Evolutionary conservation across 2,113 vertebrate genomes (phyloP), one percentile per base, ranked within the genome.

Genomic region (Psettodes erumei): DNA sequence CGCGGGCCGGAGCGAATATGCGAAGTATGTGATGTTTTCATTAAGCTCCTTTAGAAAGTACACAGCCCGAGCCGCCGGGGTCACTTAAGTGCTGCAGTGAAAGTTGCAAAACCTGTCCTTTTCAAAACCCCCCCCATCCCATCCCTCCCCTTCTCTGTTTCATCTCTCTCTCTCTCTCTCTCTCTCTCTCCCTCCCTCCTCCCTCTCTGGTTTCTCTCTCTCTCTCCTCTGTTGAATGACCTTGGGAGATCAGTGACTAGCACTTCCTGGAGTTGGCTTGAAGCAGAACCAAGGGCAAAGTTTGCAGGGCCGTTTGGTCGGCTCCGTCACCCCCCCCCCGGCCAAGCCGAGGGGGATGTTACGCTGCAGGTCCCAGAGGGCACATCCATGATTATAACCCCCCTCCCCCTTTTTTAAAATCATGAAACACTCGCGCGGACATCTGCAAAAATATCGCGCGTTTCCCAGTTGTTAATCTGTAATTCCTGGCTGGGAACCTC

Each of bases 281-380:
- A 92, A 89, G 85, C 82, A 73, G 92, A 92, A 91, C 88, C 94
- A 96, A 96, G 96, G 96, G 94, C 95, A 96, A 96, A 96, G 95
- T 97, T 97, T 95, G 88, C 92, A 37, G 51, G 75, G 72, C 71
- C 11, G 48, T 56, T 71, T n/a, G 77, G 60, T 71, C 3, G 23
- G 51, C 61, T 37, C 50, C 70, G 66, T 84, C 30, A 6, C 71
- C 64, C 68, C 38, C 30, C 6, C 71, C 64, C 68, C 38, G 23
- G 62, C 42, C 30, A 23, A 64, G 43, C 63, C 70, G 27, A 61
- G 56, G n/a, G 56, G 35, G 75, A 77, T 82, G 75, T 82, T 68
- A 54, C 58, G 18, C 64, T 19, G n/a, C 37, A 43, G 75, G 63
- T 88, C 65, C 81, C 33, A 50, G 9, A 1, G 30, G 61, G 67